Evolutionary conservation across 2,888 invertebrate genomes (phyloP).

Genomic region (Oscheius sp.): DNA sequence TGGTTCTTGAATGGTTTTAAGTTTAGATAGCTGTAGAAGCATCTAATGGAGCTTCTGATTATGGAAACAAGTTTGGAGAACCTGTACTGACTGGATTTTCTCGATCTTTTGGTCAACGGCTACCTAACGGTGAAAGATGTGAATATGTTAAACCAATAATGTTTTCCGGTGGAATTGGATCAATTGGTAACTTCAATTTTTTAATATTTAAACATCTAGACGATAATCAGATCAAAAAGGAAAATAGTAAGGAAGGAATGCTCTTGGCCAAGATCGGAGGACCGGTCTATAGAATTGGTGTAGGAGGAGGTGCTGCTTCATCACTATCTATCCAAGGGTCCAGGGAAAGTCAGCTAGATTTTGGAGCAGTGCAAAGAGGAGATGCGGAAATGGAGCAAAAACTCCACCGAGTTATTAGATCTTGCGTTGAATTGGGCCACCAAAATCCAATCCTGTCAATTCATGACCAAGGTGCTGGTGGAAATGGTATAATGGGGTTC

Average conservation of each 20-base stretch:
- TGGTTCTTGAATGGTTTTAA: not conserved
- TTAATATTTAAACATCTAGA: conserved; percentile 34
- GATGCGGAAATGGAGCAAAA: conserved; percentile 99
- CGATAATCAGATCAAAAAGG: conserved; percentile 45
- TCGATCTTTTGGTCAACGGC: conserved; percentile 84
- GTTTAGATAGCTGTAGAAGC: conserved; percentile 82
- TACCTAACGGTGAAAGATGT: conserved; percentile 73
- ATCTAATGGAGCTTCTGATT: conserved; percentile 96
- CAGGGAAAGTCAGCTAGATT: conserved; percentile 81
- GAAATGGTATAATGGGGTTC: conserved; percentile 74
- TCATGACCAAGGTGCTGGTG: conserved; percentile 99
- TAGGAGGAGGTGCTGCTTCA: conserved; percentile 97
- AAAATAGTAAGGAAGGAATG: conserved; percentile 67
- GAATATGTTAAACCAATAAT: conserved; percentile 98
- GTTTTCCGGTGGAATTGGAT: conserved; percentile 96
- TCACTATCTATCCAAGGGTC: conserved; percentile 83
- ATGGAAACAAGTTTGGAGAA: conserved; percentile 97
- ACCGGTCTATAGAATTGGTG: conserved; percentile 95
- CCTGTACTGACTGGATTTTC: conserved; percentile 90
- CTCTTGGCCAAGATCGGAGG: conserved; percentile 93
- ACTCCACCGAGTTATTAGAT: conserved; percentile 88
- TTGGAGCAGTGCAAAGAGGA: conserved; percentile 92
- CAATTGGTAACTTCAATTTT: conserved; percentile 80
- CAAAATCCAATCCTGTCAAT: conserved; percentile 91
- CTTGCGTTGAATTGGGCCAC: conserved; percentile 83